Percentiles rank a stretch among this genome's conserved stretches.
phyloP scores from a whole-genome alignment of 1,140 invertebrate genomes.

The Drosophila ananassae region DNA sequence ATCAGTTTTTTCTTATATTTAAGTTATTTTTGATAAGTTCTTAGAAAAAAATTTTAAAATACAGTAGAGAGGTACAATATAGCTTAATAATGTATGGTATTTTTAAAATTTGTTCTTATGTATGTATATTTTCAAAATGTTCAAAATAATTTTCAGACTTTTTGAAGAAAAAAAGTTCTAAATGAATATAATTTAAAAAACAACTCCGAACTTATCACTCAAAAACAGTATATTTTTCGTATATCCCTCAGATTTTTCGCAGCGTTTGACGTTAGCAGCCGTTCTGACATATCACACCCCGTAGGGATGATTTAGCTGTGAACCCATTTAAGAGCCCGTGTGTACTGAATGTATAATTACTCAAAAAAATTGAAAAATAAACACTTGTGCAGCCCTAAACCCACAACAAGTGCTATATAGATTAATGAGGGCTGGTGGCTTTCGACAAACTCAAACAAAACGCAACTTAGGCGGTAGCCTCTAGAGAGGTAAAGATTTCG shows the following conservation, averaged over 20 bases:
- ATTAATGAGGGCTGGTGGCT: slow-evolving; percentile 30
- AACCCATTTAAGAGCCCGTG: slow-evolving; percentile 10
- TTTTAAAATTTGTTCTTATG: too few relatives aligned
- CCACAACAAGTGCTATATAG: slow-evolving; percentile 33
- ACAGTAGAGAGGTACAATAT: too few relatives aligned
- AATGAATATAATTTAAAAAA: not conserved
- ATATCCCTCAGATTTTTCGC: slow-evolving; percentile 26
- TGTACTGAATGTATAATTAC: slow-evolving; percentile 12
- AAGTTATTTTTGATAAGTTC: too few relatives aligned
- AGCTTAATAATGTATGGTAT: too few relatives aligned
- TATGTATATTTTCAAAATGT: too few relatives aligned
- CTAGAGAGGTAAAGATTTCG: slow-evolving; percentile 12
- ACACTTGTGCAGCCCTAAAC: slow-evolving; percentile 24
- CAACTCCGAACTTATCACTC: not conserved
- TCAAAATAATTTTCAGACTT: too few relatives aligned
- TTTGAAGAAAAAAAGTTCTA: too few relatives aligned
- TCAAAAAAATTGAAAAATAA: slow-evolving; percentile 1
- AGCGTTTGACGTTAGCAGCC: slow-evolving; percentile 28
- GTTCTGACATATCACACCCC: slow-evolving; percentile 23
- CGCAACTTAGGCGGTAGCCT: slow-evolving; percentile 31
- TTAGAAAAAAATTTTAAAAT: too few relatives aligned
- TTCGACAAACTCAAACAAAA: slow-evolving; percentile 40
- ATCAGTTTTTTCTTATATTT: too few relatives aligned
- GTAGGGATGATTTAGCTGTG: slow-evolving; percentile 17
- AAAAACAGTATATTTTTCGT: slow-evolving; percentile 23